Percentiles rank a stretch among this genome's conserved stretches.
Evolutionary conservation across 2,113 vertebrate species (phyloP).

Genomic region (Hoplias malabaricus): DNA sequence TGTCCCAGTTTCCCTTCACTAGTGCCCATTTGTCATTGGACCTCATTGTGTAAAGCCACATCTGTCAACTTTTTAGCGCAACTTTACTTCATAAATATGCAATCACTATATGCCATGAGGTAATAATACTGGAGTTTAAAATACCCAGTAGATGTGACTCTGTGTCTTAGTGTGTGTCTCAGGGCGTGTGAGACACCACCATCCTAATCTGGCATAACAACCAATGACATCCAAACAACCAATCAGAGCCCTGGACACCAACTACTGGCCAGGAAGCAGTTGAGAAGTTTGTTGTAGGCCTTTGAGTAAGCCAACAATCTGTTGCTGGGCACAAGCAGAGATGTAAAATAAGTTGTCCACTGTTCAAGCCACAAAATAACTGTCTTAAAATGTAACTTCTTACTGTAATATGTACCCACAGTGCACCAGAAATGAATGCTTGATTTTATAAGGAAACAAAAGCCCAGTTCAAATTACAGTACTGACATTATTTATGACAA

Average conservation of each 20-base stretch:
- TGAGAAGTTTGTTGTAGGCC: slow-evolving; percentile 49
- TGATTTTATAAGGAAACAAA: no score
- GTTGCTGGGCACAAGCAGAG: slow-evolving; percentile 55
- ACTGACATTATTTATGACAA: no score
- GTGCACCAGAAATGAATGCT: no score
- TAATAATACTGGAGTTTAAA: slow-evolving; percentile 7
- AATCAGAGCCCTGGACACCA: slow-evolving; percentile 66
- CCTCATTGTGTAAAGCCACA: background rate
- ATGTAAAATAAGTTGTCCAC: slow-evolving; percentile 55
- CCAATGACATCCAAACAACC: slow-evolving; percentile 50
- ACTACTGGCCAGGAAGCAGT: slow-evolving; percentile 55
- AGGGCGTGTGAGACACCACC: background rate
- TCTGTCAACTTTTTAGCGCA: slow-evolving; percentile 5
- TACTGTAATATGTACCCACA: no score
- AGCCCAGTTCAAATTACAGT: no score
- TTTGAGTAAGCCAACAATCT: slow-evolving; percentile 65
- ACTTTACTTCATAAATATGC: slow-evolving; percentile 31
- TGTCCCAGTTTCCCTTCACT: slow-evolving; percentile 50
- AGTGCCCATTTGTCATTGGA: slow-evolving; percentile 56
- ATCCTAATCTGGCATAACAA: slow-evolving; percentile 30
- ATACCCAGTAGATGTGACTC: background rate
- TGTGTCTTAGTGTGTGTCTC: background rate
- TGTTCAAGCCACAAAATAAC: slow-evolving; percentile 32
- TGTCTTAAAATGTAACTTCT: no score
- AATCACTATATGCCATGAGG: background rate